These are phyloP conservation scores for Nibea coibor DNA, from an alignment of 2,113 vertebrate species.

Conservation along the genomic window DNA sequence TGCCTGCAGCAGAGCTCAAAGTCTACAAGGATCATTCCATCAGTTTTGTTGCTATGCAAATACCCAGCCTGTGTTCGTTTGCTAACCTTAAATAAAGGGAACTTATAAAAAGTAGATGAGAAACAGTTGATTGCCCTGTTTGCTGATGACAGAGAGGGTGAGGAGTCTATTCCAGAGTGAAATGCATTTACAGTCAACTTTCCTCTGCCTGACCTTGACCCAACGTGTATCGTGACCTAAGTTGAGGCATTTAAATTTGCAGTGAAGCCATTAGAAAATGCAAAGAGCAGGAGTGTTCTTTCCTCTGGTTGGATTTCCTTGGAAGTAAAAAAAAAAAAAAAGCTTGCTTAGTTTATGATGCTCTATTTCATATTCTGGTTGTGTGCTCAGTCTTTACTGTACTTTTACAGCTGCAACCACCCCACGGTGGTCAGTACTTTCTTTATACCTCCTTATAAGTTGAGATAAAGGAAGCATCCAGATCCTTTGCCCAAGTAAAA, in stretches of 20 bases:
- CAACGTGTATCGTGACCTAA: not conserved
- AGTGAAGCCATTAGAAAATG: constrained; percentile 18
- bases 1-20: not conserved
- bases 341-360: not conserved
- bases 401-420: not conserved
- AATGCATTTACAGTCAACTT: not conserved
- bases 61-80: not conserved
- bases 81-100: not conserved
- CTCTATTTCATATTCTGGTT: not conserved
- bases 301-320: not conserved
- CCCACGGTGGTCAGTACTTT: not conserved
- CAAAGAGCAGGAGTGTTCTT: not conserved
- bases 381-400: not conserved
- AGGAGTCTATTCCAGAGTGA: not conserved
- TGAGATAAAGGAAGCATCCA: no score
- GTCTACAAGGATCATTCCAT: not conserved
- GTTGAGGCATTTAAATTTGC: constrained; percentile 36
- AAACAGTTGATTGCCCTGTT: not conserved
- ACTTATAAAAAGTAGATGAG: not conserved
- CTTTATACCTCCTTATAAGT: not conserved
- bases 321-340: no score
- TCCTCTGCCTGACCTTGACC: not conserved
- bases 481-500: not conserved
- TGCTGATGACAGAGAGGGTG: not conserved
- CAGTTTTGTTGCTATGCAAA: not conserved